Conservation (phyloP, 2,888 invertebrate genomes). For the Pediacus dermestoides region DNA sequence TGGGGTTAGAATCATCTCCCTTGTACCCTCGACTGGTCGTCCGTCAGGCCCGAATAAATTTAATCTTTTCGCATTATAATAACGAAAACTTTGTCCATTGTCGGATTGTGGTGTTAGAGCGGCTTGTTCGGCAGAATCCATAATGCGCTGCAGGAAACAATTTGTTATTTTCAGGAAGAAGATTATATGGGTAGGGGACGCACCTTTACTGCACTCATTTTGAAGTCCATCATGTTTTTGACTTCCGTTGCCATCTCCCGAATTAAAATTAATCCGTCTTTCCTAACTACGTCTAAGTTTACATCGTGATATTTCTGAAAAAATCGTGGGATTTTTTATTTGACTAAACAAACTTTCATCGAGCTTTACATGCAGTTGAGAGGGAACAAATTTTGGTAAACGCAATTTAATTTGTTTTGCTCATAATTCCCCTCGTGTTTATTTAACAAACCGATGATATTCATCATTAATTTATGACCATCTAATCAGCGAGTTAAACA, state of each 20-base stretch:
- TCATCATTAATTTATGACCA: too few species aligned
- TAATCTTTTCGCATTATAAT: conserved; percentile 77
- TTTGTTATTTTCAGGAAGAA: conserved; percentile 1
- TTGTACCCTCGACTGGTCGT: conserved; percentile 64
- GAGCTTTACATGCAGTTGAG: too few species aligned
- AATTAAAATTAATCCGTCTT: conserved; percentile 80
- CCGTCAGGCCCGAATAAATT: conserved; percentile 76
- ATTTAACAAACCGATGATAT: too few species aligned
- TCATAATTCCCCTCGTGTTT: too few species aligned
- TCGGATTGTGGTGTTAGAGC: conserved; percentile 64
- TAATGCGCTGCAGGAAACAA: conserved; percentile 68
- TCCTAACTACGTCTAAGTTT: conserved; percentile 73
- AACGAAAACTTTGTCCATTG: conserved; percentile 54
- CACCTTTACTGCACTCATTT: conserved; percentile 88
- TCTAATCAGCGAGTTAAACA: too few species aligned
- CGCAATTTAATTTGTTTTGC: too few species aligned
- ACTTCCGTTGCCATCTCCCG: conserved; percentile 87
- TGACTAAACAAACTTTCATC: too few species aligned
- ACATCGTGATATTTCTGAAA: conserved; percentile 77
- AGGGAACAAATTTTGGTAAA: too few species aligned
- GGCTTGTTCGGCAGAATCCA: conserved; percentile 88
- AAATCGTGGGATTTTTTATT: too few species aligned
- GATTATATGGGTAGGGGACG: conserved; percentile 44
- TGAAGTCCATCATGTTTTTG: conserved; percentile 90
- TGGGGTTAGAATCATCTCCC: conserved; percentile 68